Percentiles rank a stretch among this genome's conserved stretches.
phyloP scores from a whole-genome alignment of 2,888 invertebrate genomes.

The Megalurothrips usitatus region DNA sequence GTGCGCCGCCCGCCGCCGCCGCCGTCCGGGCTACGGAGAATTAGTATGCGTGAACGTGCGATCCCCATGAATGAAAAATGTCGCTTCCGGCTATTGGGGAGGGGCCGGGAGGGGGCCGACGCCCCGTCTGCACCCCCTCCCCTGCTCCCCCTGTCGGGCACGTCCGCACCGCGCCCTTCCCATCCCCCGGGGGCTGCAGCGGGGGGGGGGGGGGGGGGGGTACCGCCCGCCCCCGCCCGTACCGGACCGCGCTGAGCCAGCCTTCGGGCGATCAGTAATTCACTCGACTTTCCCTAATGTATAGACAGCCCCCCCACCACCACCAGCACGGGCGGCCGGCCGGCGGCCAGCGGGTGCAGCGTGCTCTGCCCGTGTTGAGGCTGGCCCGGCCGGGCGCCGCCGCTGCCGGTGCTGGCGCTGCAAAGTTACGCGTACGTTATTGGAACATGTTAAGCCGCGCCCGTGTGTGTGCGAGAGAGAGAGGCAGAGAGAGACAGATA shows the following conservation, averaged over 20 bases:
- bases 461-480: neutral
- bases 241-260: neutral
- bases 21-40: neutral
- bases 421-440: neutral
- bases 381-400: too few relatives aligned
- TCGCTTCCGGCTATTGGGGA: neutral
- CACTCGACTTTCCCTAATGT: constrained; percentile 11
- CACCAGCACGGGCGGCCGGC: too few relatives aligned
- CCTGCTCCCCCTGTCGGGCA: neutral
- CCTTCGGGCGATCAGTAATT: neutral
- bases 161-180: neutral
- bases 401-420: too few relatives aligned
- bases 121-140: neutral
- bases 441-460: neutral
- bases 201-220: too few relatives aligned
- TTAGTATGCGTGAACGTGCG: constrained; percentile 23
- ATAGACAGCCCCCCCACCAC: neutral
- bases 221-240: too few relatives aligned
- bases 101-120: neutral
- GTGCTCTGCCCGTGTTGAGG: too few relatives aligned
- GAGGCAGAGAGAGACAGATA: too few relatives aligned
- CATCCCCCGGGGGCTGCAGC: too few relatives aligned
- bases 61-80: constrained; percentile 19
- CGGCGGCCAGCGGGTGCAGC: too few relatives aligned
- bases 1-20: neutral